A percentile compares a stretch with the other conserved stretches of the same genome.
Evolutionary conservation across 2,113 vertebrate genomes (phyloP).

Genomic region (Heloderma charlesbogerti): DNA sequence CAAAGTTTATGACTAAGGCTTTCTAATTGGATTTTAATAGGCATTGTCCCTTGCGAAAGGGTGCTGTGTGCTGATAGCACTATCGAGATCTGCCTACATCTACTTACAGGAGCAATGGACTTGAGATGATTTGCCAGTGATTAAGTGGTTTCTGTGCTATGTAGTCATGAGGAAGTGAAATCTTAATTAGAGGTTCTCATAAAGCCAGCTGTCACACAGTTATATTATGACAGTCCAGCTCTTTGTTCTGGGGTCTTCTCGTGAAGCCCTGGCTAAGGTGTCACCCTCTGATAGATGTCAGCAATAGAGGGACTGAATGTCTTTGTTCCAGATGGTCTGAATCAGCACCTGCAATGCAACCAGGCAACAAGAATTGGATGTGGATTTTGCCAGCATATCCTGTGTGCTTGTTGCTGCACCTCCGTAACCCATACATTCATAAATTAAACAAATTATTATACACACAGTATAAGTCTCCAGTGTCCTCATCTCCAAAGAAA

Average conservation of each 20-base stretch:
- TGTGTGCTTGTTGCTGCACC: not conserved
- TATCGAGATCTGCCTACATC: conserved; percentile 22
- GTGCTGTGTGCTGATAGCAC: conserved; percentile 17
- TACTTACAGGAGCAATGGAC: conserved; percentile 20
- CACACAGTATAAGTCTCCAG: not conserved
- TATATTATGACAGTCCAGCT: not conserved
- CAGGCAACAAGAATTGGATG: not conserved
- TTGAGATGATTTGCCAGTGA: conserved; percentile 5
- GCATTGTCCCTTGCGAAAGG: not conserved
- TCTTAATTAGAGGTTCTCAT: conserved; percentile 27
- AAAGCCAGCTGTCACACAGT: not conserved
- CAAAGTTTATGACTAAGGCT: conserved; percentile 22
- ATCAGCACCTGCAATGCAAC: not conserved
- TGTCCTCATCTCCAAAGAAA: not conserved
- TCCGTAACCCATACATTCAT: no score
- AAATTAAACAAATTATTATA: not conserved
- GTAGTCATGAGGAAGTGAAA: not conserved
- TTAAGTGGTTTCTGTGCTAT: conserved; percentile 7
- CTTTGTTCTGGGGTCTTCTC: not conserved
- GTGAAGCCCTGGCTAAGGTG: not conserved
- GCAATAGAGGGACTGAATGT: not conserved
- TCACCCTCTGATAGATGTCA: not conserved
- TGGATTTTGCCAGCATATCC: not conserved
- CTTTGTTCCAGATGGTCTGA: not conserved
- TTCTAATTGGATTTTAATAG: conserved; percentile 40